Evolutionary conservation across 2,888 invertebrate species (phyloP).

Genomic region (Myopa testacea): DNA sequence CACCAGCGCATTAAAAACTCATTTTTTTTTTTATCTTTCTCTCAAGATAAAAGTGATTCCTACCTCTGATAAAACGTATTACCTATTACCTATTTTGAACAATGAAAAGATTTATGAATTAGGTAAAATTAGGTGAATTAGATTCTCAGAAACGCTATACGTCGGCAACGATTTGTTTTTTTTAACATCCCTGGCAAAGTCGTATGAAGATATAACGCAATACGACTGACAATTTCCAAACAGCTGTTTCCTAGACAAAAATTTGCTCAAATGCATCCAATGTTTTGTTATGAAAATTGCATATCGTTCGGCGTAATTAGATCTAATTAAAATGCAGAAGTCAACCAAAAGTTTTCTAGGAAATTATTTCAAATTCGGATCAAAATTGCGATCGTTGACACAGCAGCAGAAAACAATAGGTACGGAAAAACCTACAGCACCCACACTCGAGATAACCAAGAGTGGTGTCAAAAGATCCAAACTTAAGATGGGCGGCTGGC

Average conservation of each 20-base stretch:
- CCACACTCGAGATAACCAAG: background rate
- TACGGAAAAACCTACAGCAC: background rate
- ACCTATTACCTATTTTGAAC: too few species aligned
- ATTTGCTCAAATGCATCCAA: background rate
- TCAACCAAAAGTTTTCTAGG: background rate
- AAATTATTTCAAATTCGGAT: background rate
- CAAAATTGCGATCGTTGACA: background rate
- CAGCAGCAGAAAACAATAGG: background rate
- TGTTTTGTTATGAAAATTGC: too few species aligned
- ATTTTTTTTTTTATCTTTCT: too few species aligned
- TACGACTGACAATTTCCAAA: background rate
- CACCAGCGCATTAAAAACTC: too few species aligned
- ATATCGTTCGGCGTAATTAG: too few species aligned
- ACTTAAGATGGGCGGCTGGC: constrained; percentile 81
- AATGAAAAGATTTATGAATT: too few species aligned
- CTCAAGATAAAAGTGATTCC: too few species aligned
- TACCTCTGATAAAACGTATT: too few species aligned
- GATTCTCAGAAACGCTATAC: too few species aligned
- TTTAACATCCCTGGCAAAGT: background rate
- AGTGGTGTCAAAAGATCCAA: constrained; percentile 38
- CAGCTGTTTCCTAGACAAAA: too few species aligned
- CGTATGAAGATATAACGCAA: background rate
- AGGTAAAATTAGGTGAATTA: too few species aligned
- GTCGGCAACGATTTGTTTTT: too few species aligned
- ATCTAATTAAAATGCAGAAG: constrained; percentile 16